Conservation (phyloP, 1,140 invertebrate genomes). For the Anoplolepis gracilipes region DNA sequence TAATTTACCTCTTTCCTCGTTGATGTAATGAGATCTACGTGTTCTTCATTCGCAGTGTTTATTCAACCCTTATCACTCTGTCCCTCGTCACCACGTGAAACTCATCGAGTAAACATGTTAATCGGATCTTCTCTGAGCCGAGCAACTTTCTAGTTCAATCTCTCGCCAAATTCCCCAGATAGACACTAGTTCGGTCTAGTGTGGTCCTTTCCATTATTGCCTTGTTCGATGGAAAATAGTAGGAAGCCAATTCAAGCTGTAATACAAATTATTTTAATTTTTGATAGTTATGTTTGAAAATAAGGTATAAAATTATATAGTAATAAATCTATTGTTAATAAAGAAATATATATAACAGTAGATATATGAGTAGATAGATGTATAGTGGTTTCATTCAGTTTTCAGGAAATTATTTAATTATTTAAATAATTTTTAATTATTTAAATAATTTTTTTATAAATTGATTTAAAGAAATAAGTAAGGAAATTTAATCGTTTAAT, state of each 20-base stretch:
- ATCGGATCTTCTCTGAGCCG: conserved; percentile 21
- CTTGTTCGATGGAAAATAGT: neutral
- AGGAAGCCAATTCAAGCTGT: neutral
- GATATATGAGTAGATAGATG: too few relatives aligned
- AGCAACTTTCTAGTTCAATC: neutral
- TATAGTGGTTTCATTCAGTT: too few relatives aligned
- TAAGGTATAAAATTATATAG: neutral
- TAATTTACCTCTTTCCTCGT: conserved; percentile 12
- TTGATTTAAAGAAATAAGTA: too few relatives aligned
- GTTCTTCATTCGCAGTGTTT: conserved; percentile 15
- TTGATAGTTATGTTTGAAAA: neutral
- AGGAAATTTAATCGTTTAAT: too few relatives aligned
- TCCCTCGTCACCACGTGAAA: conserved; percentile 23
- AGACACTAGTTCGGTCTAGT: neutral
- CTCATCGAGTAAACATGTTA: conserved; percentile 41
- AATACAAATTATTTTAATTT: neutral
- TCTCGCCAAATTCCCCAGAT: conserved; percentile 14
- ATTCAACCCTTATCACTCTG: neutral
- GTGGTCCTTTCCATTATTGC: conserved; percentile 2
- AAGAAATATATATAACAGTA: too few relatives aligned
- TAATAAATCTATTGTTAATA: too few relatives aligned
- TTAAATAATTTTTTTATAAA: too few relatives aligned
- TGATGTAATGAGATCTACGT: conserved; percentile 36
- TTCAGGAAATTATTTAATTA: too few relatives aligned
- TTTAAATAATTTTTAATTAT: too few relatives aligned